Conservation (phyloP, 2,888 invertebrate genomes). For the Formica aserva region DNA sequence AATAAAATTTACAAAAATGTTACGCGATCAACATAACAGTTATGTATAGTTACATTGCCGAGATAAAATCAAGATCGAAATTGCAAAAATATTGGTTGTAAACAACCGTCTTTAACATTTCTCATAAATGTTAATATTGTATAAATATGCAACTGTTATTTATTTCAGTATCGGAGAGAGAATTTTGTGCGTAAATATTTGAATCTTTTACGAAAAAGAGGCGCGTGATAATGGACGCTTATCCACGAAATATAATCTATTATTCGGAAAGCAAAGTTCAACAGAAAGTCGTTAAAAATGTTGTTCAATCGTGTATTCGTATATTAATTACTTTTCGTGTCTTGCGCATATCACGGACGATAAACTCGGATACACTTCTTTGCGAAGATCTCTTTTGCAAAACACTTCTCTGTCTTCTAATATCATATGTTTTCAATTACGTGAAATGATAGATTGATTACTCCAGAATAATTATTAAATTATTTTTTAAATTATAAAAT, state of each 20-base stretch:
- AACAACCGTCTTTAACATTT: not conserved
- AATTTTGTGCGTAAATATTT: conserved; percentile 19
- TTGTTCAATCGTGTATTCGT: conserved; percentile 48
- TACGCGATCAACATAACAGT: not conserved
- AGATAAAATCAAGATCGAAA: not conserved
- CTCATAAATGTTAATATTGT: not conserved
- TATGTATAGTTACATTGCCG: too few relatives aligned
- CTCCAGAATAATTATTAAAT: not conserved
- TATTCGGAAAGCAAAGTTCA: conserved; percentile 47
- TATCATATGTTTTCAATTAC: not conserved
- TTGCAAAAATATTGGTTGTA: not conserved
- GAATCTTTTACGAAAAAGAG: not conserved
- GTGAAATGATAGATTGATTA: conserved; percentile 8
- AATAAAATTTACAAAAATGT: not conserved
- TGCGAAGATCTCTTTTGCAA: conserved; percentile 11
- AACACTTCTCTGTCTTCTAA: conserved; percentile 15
- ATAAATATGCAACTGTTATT: not conserved
- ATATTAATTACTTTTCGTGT: conserved; percentile 54
- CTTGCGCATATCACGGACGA: conserved; percentile 18
- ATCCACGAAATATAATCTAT: not conserved
- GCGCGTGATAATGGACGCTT: conserved; percentile 1
- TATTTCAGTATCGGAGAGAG: not conserved
- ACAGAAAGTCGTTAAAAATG: conserved; percentile 20
- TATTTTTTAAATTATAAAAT: conserved; percentile 19
- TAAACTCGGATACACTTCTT: conserved; percentile 39